These are phyloP conservation scores for Coptodon bakossiorum DNA, from an alignment of 2,113 vertebrate genomes.

Conservation along the genomic window DNA sequence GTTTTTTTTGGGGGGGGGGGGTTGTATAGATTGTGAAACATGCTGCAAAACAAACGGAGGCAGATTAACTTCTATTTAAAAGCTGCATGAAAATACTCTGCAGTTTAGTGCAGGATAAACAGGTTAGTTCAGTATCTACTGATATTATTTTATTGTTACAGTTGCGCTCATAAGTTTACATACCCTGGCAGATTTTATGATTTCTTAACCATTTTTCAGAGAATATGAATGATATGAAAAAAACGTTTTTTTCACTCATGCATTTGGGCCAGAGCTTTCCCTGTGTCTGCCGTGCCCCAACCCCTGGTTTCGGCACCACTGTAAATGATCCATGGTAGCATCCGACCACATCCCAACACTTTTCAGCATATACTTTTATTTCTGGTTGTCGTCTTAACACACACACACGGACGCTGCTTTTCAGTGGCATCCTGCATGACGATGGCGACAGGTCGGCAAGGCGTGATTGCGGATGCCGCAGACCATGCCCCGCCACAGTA, in stretches of 20 bases:
- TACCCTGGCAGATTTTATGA: neutral
- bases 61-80: neutral
- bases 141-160: neutral
- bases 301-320: neutral
- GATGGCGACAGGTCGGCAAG: accelerated
- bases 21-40: neutral
- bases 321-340: neutral
- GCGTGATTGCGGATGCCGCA: neutral
- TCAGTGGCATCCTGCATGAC: accelerated
- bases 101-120: neutral
- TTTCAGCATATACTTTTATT: neutral
- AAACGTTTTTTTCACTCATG: accelerated
- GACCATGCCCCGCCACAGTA: neutral
- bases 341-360: neutral
- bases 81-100: neutral
- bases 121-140: neutral
- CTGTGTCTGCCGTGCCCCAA: accelerated
- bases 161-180: accelerated
- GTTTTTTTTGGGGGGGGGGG: neutral
- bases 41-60: neutral
- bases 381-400: neutral
- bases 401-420: neutral
- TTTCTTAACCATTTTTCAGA: neutral
- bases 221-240: neutral
- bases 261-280: neutral